phyloP scores from a whole-genome alignment of 2,113 vertebrate species.

The Festucalex cinctus region DNA sequence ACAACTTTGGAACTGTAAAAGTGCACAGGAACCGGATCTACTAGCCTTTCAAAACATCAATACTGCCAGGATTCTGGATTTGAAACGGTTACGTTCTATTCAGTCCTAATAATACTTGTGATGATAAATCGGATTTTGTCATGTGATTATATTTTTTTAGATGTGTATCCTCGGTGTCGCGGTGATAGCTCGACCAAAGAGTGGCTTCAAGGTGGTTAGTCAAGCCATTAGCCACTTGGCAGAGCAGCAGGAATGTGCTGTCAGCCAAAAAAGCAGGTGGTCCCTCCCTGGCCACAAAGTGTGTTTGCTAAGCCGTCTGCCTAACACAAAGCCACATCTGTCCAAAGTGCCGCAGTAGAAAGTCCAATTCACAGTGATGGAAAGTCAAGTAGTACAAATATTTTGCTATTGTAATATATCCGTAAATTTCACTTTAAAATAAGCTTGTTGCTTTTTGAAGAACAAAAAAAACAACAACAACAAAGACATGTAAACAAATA shows the following conservation, averaged over 20 bases:
- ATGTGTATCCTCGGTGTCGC: neutral
- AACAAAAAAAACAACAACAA: too few relatives aligned
- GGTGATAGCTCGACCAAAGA: neutral
- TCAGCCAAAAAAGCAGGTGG: conserved; percentile 45
- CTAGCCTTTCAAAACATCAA: too few relatives aligned
- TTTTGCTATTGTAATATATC: too few relatives aligned
- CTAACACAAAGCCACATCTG: conserved; percentile 41
- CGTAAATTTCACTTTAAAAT: too few relatives aligned
- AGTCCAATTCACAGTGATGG: neutral
- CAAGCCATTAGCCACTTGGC: conserved; percentile 15
- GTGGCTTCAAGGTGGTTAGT: neutral
- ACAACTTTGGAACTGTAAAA: too few relatives aligned
- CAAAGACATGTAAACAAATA: too few relatives aligned
- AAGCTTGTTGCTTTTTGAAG: neutral
- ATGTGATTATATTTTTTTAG: neutral
- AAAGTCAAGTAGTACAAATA: neutral
- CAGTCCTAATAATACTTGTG: too few relatives aligned
- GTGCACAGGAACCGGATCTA: too few relatives aligned
- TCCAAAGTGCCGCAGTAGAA: neutral
- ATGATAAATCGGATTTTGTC: too few relatives aligned
- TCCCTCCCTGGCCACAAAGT: conserved; percentile 42
- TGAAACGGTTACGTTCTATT: too few relatives aligned
- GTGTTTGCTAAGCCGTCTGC: conserved; percentile 30
- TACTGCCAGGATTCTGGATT: too few relatives aligned
- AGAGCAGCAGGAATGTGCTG: conserved; percentile 29